A percentile compares a stretch with the other conserved stretches of the same genome.
Conservation (phyloP, 2,797 vertebrate species). For the Rhinella marina region DNA sequence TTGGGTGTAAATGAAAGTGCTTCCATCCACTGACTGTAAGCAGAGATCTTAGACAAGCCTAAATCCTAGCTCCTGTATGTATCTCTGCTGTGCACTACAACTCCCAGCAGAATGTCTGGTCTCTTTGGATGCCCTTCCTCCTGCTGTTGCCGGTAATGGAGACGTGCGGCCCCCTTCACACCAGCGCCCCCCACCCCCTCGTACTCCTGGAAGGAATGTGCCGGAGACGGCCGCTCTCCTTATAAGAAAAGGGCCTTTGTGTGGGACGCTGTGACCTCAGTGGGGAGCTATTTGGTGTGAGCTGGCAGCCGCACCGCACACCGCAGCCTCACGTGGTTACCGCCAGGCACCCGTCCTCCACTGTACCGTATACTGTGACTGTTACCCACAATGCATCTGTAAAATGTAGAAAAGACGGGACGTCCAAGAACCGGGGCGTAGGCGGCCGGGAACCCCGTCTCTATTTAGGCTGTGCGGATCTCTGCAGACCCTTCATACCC, state of each 20-base stretch:
- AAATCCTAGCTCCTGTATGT: too few species aligned
- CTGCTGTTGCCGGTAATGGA: slow-evolving; percentile 59
- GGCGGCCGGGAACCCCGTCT: too few species aligned
- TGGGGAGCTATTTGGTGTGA: slow-evolving; percentile 54
- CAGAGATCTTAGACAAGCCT: too few species aligned
- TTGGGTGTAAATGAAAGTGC: too few species aligned
- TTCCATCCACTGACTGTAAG: too few species aligned
- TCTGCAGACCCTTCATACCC: too few species aligned
- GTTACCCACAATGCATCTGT: too few species aligned
- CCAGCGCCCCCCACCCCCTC: slow-evolving; percentile 38
- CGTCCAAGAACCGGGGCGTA: too few species aligned
- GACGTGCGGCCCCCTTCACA: slow-evolving; percentile 48
- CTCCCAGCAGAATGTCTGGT: not conserved
- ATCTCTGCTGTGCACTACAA: not conserved
- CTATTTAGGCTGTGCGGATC: too few species aligned
- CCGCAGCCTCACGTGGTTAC: not conserved
- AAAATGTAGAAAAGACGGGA: too few species aligned
- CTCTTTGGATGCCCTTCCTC: not conserved
- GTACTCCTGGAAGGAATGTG: slow-evolving; percentile 63
- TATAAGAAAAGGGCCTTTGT: slow-evolving; percentile 64
- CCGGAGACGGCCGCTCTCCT: slow-evolving; percentile 53
- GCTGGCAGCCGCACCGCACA: slow-evolving; percentile 36
- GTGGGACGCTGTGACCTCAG: slow-evolving; percentile 52
- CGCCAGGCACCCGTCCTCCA: not conserved
- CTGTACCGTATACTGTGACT: too few species aligned